Conservation (phyloP, 2,113 vertebrate genomes). For the Rhinoptilus africanus region DNA sequence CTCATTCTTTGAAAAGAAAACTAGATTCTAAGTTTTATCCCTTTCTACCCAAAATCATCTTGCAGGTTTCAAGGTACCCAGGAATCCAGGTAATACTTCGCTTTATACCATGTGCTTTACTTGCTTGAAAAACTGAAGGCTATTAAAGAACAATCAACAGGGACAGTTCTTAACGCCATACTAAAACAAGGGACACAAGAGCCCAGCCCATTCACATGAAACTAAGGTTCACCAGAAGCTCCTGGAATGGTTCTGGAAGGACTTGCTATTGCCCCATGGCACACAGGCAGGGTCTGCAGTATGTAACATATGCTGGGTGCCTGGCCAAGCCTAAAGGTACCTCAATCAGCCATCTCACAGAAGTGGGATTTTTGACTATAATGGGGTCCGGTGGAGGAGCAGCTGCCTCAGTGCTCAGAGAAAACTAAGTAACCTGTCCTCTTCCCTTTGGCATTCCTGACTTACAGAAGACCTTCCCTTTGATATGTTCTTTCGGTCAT, state of each 20-base stretch:
- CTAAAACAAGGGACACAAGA: background rate
- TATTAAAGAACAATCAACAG: background rate
- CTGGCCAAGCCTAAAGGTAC: background rate
- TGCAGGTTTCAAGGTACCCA: background rate
- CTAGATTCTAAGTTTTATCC: background rate
- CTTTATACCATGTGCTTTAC: background rate
- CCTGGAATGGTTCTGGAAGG: background rate
- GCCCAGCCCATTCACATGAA: background rate
- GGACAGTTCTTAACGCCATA: background rate
- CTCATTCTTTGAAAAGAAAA: background rate
- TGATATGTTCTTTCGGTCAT: background rate
- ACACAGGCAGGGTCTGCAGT: background rate
- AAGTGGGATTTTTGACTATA: background rate
- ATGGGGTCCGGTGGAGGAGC: rapidly evolving
- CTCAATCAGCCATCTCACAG: rapidly evolving
- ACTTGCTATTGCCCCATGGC: background rate
- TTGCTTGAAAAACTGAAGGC: background rate
- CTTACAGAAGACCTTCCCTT: background rate
- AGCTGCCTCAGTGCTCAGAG: background rate
- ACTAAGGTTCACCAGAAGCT: background rate
- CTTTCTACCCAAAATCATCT: background rate
- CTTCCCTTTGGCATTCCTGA: background rate
- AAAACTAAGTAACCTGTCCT: background rate
- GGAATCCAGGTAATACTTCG: background rate
- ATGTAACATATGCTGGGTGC: rapidly evolving